phyloP scores from a whole-genome alignment of 2,888 invertebrate species.

The Drosophila multiciliata region DNA sequence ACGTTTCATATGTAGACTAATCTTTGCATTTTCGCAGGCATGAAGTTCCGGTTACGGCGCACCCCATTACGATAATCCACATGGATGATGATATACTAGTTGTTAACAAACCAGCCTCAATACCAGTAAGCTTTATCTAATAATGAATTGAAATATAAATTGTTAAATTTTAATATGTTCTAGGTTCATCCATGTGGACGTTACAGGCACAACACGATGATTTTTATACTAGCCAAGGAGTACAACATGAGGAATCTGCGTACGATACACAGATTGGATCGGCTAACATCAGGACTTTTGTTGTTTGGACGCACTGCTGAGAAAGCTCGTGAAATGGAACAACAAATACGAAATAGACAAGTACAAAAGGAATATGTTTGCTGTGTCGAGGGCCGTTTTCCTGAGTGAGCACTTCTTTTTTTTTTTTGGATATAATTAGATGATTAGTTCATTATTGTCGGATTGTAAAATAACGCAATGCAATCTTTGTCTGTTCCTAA shows the following conservation, averaged over 20 bases:
- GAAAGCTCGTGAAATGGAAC: slow-evolving; percentile 97
- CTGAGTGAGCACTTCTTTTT: slow-evolving; percentile 87
- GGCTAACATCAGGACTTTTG: slow-evolving; percentile 95
- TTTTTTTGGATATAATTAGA: not conserved
- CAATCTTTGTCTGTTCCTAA: not conserved
- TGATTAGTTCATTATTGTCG: not conserved
- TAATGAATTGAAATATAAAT: not conserved
- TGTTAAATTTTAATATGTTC: not conserved
- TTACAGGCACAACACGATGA: slow-evolving; percentile 98
- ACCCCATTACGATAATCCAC: slow-evolving; percentile 97
- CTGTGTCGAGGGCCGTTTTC: slow-evolving; percentile 96
- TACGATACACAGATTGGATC: slow-evolving; percentile 97
- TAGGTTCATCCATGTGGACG: slow-evolving; percentile 99
- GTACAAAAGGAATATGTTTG: slow-evolving; percentile 98
- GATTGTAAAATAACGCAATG: not conserved
- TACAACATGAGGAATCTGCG: slow-evolving; percentile 96
- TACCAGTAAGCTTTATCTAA: slow-evolving; percentile 91
- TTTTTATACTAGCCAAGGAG: slow-evolving; percentile 97
- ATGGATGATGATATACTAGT: slow-evolving; percentile 99
- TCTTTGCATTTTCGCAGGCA: slow-evolving; percentile 90
- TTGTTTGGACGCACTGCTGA: slow-evolving; percentile 96
- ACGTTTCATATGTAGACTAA: slow-evolving; percentile 51
- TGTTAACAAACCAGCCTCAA: slow-evolving; percentile 99
- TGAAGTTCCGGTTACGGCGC: slow-evolving; percentile 98
- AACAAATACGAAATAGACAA: slow-evolving; percentile 95